A percentile compares a stretch with the other conserved stretches of the same genome.
Evolutionary conservation across 23 tunicate species (phyloP).

Genomic region (Corella eumyota): DNA sequence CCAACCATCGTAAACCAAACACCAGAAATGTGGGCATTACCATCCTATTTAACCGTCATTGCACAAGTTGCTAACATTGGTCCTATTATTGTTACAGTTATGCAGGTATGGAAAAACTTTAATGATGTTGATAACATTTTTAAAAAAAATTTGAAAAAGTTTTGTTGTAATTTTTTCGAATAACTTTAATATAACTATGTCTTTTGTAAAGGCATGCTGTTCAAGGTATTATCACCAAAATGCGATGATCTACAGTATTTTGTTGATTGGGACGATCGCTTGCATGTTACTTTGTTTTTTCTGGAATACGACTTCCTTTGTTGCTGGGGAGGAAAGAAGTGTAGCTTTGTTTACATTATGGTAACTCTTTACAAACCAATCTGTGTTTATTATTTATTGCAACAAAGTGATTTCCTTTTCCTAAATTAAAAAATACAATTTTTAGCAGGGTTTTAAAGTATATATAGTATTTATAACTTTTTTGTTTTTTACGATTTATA

Average conservation of each 20-base stretch:
- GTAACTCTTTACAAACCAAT: constrained; percentile 32
- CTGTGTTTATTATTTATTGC: no score
- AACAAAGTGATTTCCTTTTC: no score
- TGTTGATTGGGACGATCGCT: constrained; percentile 25
- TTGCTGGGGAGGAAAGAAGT: constrained; percentile 27
- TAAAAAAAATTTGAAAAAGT: no score
- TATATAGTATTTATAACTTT: neutral
- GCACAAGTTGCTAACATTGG: constrained; percentile 73
- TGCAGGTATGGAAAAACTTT: constrained; percentile 44
- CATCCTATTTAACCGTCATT: constrained; percentile 63
- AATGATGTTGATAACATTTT: no score
- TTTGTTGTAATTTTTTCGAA: no score
- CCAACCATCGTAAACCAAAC: constrained; percentile 42
- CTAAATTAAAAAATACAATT: no score
- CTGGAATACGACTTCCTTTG: constrained; percentile 31
- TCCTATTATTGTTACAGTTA: constrained; percentile 52
- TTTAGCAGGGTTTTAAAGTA: neutral
- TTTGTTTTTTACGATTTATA: neutral
- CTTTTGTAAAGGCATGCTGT: constrained; percentile 23
- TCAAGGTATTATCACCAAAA: constrained; percentile 32
- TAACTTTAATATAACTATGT: no score
- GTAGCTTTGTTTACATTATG: constrained; percentile 37
- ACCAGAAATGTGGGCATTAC: constrained; percentile 64
- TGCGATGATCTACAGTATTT: constrained; percentile 47
- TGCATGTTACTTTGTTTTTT: constrained; percentile 52